Conservation (phyloP, 1,140 invertebrate genomes). For the Euglossa dilemma region DNA sequence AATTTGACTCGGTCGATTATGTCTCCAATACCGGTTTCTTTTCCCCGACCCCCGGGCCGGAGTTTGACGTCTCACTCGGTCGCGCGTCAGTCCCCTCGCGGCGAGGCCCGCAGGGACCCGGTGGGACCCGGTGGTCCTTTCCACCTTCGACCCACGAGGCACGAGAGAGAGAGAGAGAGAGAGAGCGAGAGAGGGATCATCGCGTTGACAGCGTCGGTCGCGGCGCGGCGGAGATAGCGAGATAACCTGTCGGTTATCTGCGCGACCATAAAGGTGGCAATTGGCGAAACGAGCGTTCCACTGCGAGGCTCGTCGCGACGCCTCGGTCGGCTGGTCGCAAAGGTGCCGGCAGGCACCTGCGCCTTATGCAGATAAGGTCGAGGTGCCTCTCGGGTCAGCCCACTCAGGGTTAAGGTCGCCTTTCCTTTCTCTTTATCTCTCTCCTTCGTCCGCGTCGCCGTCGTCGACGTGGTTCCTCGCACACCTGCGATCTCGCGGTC, state of each 20-base stretch:
- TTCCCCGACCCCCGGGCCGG: neutral
- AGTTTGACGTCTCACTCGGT: slow-evolving; percentile 62
- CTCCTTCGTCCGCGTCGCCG: neutral
- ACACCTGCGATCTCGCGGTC: slow-evolving; percentile 65
- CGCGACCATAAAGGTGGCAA: slow-evolving; percentile 29
- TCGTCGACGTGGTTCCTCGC: slow-evolving; percentile 57
- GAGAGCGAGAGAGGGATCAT: too few relatives aligned
- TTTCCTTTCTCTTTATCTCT: slow-evolving; percentile 28
- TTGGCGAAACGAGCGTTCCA: slow-evolving; percentile 42
- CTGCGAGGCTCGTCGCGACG: slow-evolving; percentile 46
- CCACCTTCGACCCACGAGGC: too few relatives aligned
- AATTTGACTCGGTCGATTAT: slow-evolving; percentile 72
- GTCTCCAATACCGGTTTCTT: slow-evolving; percentile 36
- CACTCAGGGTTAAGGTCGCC: slow-evolving; percentile 70
- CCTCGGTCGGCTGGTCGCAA: slow-evolving; percentile 63
- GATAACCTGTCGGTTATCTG: slow-evolving; percentile 14
- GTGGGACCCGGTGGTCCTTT: neutral
- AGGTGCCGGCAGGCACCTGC: slow-evolving; percentile 74
- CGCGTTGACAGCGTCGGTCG: neutral
- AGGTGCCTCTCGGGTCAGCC: slow-evolving; percentile 68
- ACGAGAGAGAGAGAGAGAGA: too few relatives aligned
- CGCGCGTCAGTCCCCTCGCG: neutral
- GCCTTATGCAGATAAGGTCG: slow-evolving; percentile 75
- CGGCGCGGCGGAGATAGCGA: too few relatives aligned
- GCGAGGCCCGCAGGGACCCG: too few relatives aligned